phyloP scores from a whole-genome alignment of 2,888 invertebrate genomes.

The Baronia brevicornis region DNA sequence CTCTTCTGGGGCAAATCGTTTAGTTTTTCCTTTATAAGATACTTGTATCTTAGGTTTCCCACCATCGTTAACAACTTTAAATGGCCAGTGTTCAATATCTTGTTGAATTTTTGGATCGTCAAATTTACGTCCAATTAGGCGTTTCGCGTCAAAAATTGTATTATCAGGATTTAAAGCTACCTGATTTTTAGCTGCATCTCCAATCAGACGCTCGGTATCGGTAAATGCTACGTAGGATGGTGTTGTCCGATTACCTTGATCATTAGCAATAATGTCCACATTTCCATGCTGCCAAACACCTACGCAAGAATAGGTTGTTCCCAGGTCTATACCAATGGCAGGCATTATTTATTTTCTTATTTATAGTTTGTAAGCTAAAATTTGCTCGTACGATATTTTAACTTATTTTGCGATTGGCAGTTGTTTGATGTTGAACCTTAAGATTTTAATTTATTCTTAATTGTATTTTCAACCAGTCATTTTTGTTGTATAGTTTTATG shows the following conservation, averaged over 20 bases:
- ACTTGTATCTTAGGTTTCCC: slow-evolving; percentile 81
- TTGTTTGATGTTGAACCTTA: background rate
- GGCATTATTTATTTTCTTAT: slow-evolving; percentile 40
- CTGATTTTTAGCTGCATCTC: slow-evolving; percentile 82
- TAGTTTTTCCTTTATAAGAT: slow-evolving; percentile 77
- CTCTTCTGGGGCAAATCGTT: slow-evolving; percentile 81
- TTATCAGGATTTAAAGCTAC: slow-evolving; percentile 83
- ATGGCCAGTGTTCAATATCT: slow-evolving; percentile 90
- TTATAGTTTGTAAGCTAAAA: slow-evolving; percentile 5
- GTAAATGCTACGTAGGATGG: slow-evolving; percentile 85
- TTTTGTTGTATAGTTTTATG: too few species aligned
- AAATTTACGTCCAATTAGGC: slow-evolving; percentile 86
- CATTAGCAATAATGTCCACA: slow-evolving; percentile 82
- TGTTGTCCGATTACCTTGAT: slow-evolving; percentile 81
- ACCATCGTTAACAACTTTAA: slow-evolving; percentile 79
- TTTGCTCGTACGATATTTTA: background rate
- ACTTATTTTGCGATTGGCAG: background rate
- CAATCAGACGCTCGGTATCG: slow-evolving; percentile 76
- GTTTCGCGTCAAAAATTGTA: slow-evolving; percentile 87
- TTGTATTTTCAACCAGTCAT: too few species aligned
- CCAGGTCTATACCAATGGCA: slow-evolving; percentile 72
- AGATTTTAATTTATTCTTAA: too few species aligned
- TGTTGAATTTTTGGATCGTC: slow-evolving; percentile 83
- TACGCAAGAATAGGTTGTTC: slow-evolving; percentile 73
- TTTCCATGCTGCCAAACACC: slow-evolving; percentile 78